Evolutionary conservation across 2,888 invertebrate genomes (phyloP).

Genomic region (Heterodera filipjevi): DNA sequence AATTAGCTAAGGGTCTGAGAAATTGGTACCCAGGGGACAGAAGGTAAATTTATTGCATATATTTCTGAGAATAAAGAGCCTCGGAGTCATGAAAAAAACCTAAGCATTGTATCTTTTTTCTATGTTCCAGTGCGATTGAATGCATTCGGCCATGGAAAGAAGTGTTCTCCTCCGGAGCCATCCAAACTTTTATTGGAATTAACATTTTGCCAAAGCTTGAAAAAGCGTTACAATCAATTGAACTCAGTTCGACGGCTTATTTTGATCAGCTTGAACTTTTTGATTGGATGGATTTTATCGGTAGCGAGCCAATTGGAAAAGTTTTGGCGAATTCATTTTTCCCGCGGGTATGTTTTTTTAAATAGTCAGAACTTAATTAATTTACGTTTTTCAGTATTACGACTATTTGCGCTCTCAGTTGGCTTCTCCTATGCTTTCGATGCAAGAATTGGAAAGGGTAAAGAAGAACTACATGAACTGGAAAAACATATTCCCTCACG

Average conservation of each 20-base stretch:
- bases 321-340: conserved; percentile 87
- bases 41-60: conserved; percentile 35
- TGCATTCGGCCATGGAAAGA: conserved; percentile 88
- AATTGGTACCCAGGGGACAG: conserved; percentile 75
- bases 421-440: conserved; percentile 81
- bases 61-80: too few species aligned
- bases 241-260: conserved; percentile 27
- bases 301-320: conserved; percentile 77
- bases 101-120: too few species aligned
- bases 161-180: conserved; percentile 77
- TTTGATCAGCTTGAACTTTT: conserved; percentile 70
- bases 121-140: conserved; percentile 77
- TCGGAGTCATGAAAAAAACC: too few species aligned
- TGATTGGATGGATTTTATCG: conserved; percentile 86
- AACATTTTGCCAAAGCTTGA: conserved; percentile 88
- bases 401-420: conserved; percentile 77
- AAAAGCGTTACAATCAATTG: conserved; percentile 49
- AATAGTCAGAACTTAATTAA: background rate
- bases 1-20: conserved; percentile 83
- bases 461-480: conserved; percentile 80
- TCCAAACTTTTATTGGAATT: conserved; percentile 81
- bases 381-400: conserved; percentile 66
- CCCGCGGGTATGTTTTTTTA: conserved; percentile 74
- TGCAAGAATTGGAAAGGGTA: conserved; percentile 87
- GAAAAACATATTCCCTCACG: conserved; percentile 71